Evolutionary conservation across 2,113 vertebrate genomes (phyloP), one percentile per base, ranked within the genome.

Genomic region (Cyanoramphus novaezelandiae): DNA sequence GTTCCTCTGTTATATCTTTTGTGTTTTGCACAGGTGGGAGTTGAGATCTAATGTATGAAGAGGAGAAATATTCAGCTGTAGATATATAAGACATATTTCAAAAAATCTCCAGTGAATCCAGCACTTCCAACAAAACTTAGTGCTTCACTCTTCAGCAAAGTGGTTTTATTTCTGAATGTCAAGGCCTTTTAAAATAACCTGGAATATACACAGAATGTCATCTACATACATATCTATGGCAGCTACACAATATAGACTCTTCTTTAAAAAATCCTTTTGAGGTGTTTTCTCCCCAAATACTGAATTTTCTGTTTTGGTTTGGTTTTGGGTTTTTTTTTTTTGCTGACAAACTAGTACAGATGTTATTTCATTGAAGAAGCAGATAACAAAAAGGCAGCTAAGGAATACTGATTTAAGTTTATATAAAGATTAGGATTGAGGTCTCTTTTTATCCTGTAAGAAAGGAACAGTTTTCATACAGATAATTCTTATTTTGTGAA

Each of bases 321-420:
- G 33, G 3, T 47, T 74, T 59, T 59, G 35, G 33, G 3, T 47
- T 74, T 81, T 91, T 77, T 91, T 77, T 72, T 79, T 75, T 79
- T 59, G 43, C 27, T 77, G 35, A 47, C 41, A 25, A 64, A 43
- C 43, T 88, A 91, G 83, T 91, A 94, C 80, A 93, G 76, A 77
- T 82, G 84, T 86, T 68, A 83, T 89, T 69, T 89, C 81, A 83
- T 72, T 91, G 67, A 96, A 95, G 60, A 62, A 89, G 62, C 12
- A 95, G 64, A 49, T 63, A 83, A 82, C 46, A 92, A 92, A 94
- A 41, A 65, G 31, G 10, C 92, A 87, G n/a, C 24, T 52, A 84
- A 72, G 50, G 41, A 96, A 92, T 43, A 49, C 11, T 21, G 7
- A 55, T 53, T 74, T 44, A 28, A 29, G 29, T 50, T 52, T 69